Conservation (phyloP, 2,113 vertebrate genomes). For the Silurus meridionalis region DNA sequence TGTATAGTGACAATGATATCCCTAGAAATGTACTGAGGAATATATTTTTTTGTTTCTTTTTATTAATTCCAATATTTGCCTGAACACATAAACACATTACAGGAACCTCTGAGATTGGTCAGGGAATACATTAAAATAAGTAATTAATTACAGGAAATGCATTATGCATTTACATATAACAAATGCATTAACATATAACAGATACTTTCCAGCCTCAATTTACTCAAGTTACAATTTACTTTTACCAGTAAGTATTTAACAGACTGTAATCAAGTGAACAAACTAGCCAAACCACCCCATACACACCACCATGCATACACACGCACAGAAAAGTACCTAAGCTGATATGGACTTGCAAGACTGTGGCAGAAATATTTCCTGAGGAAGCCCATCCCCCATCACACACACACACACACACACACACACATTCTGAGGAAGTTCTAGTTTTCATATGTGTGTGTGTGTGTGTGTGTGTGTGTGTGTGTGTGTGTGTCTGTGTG, state of each 20-base stretch:
- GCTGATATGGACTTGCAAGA: constrained; percentile 33
- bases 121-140: not conserved
- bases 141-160: not conserved
- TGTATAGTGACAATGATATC: not conserved
- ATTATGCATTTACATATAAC: not conserved
- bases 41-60: not conserved
- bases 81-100: not conserved
- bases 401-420: not conserved
- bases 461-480: not conserved
- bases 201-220: not conserved
- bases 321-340: not conserved
- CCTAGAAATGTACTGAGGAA: not conserved
- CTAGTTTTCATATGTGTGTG: not conserved
- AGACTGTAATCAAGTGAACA: not conserved
- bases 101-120: not conserved
- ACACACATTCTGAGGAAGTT: not conserved
- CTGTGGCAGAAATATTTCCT: constrained; percentile 56
- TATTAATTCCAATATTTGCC: not conserved
- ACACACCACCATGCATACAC: not conserved
- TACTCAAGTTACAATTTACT: not conserved
- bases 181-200: not conserved
- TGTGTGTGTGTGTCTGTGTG: not conserved
- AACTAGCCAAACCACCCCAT: not conserved
- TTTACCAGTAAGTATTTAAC: not conserved
- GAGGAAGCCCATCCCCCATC: constrained; percentile 26